Percentiles rank a stretch among this genome's conserved stretches.
phyloP scores from a whole-genome alignment of 2,888 invertebrate species.

The Oasisia sp. region DNA sequence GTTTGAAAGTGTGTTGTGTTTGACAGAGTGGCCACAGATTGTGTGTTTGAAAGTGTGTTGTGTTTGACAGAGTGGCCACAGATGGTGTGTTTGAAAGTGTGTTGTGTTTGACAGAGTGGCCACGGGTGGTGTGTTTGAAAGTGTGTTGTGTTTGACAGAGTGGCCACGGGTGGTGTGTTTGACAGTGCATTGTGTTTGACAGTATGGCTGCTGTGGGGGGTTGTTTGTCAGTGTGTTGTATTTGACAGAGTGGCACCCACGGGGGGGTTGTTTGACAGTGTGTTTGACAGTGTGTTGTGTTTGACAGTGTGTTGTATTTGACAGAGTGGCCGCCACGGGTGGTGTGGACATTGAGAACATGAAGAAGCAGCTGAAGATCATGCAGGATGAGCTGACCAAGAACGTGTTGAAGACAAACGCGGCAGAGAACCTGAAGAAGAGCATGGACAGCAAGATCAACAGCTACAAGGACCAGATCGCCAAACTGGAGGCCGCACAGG shows the following conservation, averaged over 20 bases:
- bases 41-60: too few relatives aligned
- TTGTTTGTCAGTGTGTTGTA: too few relatives aligned
- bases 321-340: conserved; percentile 14
- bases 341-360: conserved; percentile 32
- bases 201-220: background rate
- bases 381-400: conserved; percentile 57
- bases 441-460: conserved; percentile 50
- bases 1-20: too few relatives aligned
- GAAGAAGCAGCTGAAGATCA: conserved; percentile 54
- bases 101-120: background rate
- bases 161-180: too few relatives aligned
- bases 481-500: conserved; percentile 46
- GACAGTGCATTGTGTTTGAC: too few relatives aligned
- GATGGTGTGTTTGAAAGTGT: too few relatives aligned
- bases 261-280: background rate
- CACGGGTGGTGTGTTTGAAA: too few relatives aligned
- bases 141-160: too few relatives aligned
- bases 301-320: too few relatives aligned
- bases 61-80: too few relatives aligned
- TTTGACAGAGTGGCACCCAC: too few relatives aligned
- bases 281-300: too few relatives aligned
- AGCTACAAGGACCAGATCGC: conserved; percentile 52
- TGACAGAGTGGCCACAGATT: background rate
- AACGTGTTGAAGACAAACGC: conserved; percentile 52
- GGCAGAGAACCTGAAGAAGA: conserved; percentile 52